phyloP scores from a whole-genome alignment of 1,140 invertebrate species.

The Psilanteris sp. region DNA sequence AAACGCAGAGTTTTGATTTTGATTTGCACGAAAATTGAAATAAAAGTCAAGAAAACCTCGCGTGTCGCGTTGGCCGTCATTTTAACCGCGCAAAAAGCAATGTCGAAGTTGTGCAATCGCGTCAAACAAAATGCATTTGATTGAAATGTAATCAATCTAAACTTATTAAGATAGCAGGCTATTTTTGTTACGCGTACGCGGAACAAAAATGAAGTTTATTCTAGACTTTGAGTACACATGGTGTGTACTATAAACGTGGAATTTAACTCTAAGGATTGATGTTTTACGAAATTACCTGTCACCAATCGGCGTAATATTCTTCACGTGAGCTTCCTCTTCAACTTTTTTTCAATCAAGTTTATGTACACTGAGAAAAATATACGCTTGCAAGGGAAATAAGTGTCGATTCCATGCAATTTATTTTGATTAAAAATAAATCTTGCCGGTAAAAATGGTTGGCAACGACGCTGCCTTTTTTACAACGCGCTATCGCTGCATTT shows the following conservation, averaged over 20 bases:
- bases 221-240: slow-evolving; percentile 24
- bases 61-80: slow-evolving; percentile 12
- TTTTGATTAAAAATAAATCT: slow-evolving; percentile 63
- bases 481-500: slow-evolving; percentile 1
- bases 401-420: slow-evolving; percentile 62
- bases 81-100: slow-evolving; percentile 2
- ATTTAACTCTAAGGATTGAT: slow-evolving; percentile 60
- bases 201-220: slow-evolving; percentile 50
- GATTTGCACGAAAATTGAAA: too few relatives aligned
- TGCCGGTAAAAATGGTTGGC: slow-evolving; percentile 41
- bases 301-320: slow-evolving; percentile 63
- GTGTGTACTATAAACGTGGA: slow-evolving; percentile 51
- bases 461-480: not conserved
- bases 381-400: slow-evolving; percentile 58
- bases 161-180: slow-evolving; percentile 43
- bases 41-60: not conserved
- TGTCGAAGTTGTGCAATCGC: slow-evolving; percentile 1
- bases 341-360: slow-evolving; percentile 61
- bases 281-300: slow-evolving; percentile 64
- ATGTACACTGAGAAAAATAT: slow-evolving; percentile 58
- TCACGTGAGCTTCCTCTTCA: slow-evolving; percentile 63
- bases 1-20: too few relatives aligned
- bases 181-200: slow-evolving; percentile 28
- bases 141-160: slow-evolving; percentile 53
- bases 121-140: slow-evolving; percentile 37